These are phyloP conservation scores for Xiphophorus couchianus DNA, from an alignment of 2,113 vertebrate genomes.

Conservation along the genomic window DNA sequence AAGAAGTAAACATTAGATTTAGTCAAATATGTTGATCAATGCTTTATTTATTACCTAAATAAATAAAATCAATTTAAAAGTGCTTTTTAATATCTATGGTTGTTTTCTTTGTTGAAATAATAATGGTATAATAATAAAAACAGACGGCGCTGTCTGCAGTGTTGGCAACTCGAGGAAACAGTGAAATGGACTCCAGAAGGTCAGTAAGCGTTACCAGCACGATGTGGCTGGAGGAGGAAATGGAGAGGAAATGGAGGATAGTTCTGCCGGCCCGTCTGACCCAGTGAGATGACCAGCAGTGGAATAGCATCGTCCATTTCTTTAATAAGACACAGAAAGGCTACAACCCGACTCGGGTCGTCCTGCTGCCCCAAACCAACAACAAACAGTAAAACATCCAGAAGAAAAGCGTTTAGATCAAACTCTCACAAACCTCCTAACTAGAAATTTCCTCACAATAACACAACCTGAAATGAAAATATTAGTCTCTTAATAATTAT, in stretches of 20 bases:
- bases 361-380: slow-evolving; percentile 31
- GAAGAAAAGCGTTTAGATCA: slow-evolving; percentile 23
- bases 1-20: too few species aligned
- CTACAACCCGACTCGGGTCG: slow-evolving; percentile 57
- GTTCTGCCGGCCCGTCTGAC: slow-evolving; percentile 45
- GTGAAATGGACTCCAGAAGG: slow-evolving; percentile 58
- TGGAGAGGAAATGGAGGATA: slow-evolving; percentile 32
- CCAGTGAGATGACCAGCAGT: slow-evolving; percentile 62
- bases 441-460: too few species aligned
- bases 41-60: too few species aligned
- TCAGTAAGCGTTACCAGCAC: slow-evolving; percentile 43
- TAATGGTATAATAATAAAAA: too few species aligned
- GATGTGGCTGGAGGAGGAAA: slow-evolving; percentile 23
- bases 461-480: too few species aligned
- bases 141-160: not conserved
- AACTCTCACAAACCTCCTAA: slow-evolving; percentile 2
- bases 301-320: slow-evolving; percentile 73
- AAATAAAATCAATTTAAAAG: too few species aligned
- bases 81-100: too few species aligned
- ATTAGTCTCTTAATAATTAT: too few species aligned
- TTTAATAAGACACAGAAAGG: slow-evolving; percentile 71
- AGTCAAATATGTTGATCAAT: too few species aligned
- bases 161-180: slow-evolving; percentile 20
- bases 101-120: too few species aligned
- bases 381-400: slow-evolving; percentile 11